A percentile compares a stretch with the other conserved stretches of the same genome.
Conservation (phyloP, 2,888 invertebrate species). For the Tethea ocularis region DNA sequence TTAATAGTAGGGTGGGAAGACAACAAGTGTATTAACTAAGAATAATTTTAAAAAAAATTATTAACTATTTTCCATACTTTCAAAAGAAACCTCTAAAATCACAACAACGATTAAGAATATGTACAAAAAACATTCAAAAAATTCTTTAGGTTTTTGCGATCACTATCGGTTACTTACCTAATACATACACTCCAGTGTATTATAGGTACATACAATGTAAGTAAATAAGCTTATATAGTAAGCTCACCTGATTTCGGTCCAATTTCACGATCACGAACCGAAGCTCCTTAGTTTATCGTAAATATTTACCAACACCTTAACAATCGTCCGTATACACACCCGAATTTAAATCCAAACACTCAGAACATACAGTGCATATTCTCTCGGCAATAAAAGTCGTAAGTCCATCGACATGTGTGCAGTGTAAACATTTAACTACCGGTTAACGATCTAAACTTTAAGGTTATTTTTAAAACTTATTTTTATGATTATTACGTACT, state of each 20-base stretch:
- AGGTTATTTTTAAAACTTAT: conserved; percentile 57
- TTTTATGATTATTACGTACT: conserved; percentile 22
- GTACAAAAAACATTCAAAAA: background rate
- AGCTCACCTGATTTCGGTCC: conserved; percentile 7
- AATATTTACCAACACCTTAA: conserved; percentile 51
- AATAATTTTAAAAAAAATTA: background rate
- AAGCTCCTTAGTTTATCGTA: conserved; percentile 30
- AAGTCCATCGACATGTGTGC: conserved; percentile 51
- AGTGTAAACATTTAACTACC: conserved; percentile 49
- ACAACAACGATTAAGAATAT: no score
- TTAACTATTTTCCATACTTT: background rate
- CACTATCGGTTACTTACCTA: no score
- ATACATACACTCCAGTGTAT: background rate
- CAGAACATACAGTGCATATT: conserved; percentile 27
- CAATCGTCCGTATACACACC: conserved; percentile 45
- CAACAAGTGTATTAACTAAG: no score
- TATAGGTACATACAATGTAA: background rate
- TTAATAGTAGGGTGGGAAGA: background rate
- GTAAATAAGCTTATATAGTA: background rate
- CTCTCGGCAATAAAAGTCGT: conserved; percentile 10
- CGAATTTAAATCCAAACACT: conserved; percentile 30
- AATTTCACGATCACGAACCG: conserved; percentile 8
- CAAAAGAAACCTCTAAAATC: background rate
- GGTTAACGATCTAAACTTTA: conserved; percentile 56
- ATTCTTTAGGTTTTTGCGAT: no score